Evolutionary conservation across 2,113 vertebrate species (phyloP), one percentile per base, ranked within the genome.

Genomic region (Ceyx margarethae): DNA sequence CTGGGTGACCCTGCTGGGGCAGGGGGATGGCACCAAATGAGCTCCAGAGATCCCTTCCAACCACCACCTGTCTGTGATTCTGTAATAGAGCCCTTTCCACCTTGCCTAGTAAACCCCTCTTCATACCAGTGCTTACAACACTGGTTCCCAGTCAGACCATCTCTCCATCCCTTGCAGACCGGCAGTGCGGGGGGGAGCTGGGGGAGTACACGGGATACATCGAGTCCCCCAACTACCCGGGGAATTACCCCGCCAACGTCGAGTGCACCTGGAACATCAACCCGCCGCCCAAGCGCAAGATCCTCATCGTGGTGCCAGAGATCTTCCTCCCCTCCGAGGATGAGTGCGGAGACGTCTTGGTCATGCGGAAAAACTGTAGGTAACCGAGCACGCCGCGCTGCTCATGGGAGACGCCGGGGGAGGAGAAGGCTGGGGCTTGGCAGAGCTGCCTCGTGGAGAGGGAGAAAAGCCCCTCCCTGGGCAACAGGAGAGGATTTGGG

Each of bases 341-440:
- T 3, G 99, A 99, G 94, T 99, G 99, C 28, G 99, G 99, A 74
- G 99, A 99, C 33, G 98, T 99, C 94, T 96, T 99, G 96, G 99
- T 99, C 81, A 99, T 99, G 99, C 98, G 99, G 97, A 99, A 99
- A 98, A 99, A 99, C 98, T 99, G 99, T 99, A 97, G 97, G 98
- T 98, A 97, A 96, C 96, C 83, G 56, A 96, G 95, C 48, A 11
- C 33, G 87, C 85, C 11, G 5, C 9, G 29, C 79, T 35, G 89
- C 83, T 64, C 73, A 84, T 7, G 37, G 94, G 54, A 48, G 71
- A 12, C 53, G 40, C 48, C 5, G 4, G 88, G 85, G 75, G 19
- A 46, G 65, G 8, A 37, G 2, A 11, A 40, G 23, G 57, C 3
- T 22, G 20, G 50, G 72, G 3, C 5, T 50, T 17, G 73, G 83